Percentiles rank a stretch among this genome's conserved stretches.
Evolutionary conservation across 1,140 invertebrate species (phyloP).

Genomic region (Dendrolimus punctatus): DNA sequence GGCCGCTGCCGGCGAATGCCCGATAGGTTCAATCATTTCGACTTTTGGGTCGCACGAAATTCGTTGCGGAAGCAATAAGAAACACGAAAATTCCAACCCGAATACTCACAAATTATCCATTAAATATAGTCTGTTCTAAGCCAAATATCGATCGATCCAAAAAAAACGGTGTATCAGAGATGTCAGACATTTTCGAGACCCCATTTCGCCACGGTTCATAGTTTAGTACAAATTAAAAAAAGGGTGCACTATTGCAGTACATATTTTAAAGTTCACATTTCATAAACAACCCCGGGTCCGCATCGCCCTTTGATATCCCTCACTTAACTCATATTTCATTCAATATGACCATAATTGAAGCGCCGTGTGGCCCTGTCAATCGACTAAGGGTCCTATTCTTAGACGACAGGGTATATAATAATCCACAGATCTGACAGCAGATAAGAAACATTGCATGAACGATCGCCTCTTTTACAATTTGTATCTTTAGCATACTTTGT

Average conservation of each 20-base stretch:
- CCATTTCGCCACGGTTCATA: constrained; percentile 55
- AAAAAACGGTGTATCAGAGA: constrained; percentile 29
- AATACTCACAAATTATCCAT: constrained; percentile 51
- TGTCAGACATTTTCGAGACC: constrained; percentile 31
- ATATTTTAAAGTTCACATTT: constrained; percentile 66
- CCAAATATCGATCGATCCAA: constrained; percentile 31
- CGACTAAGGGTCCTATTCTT: constrained; percentile 46
- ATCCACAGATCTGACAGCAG: constrained; percentile 25
- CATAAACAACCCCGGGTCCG: constrained; percentile 39
- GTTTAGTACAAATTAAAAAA: constrained; percentile 68
- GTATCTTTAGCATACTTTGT: constrained; percentile 66
- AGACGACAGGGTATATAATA: constrained; percentile 44
- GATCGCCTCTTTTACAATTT: constrained; percentile 69
- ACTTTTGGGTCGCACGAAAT: constrained; percentile 68
- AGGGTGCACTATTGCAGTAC: constrained; percentile 51
- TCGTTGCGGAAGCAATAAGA: constrained; percentile 71
- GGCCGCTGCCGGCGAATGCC: constrained; percentile 63
- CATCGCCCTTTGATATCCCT: constrained; percentile 66
- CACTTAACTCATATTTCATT: constrained; percentile 69
- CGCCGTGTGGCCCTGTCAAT: constrained; percentile 29
- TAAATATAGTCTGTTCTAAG: constrained; percentile 34
- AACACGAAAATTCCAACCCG: constrained; percentile 61
- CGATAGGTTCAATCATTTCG: constrained; percentile 68
- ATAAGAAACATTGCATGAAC: constrained; percentile 57
- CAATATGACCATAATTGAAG: constrained; percentile 68